Base-by-base conservation (phyloP, 2,797 vertebrate genomes). In the Champsocephalus esox region DNA sequence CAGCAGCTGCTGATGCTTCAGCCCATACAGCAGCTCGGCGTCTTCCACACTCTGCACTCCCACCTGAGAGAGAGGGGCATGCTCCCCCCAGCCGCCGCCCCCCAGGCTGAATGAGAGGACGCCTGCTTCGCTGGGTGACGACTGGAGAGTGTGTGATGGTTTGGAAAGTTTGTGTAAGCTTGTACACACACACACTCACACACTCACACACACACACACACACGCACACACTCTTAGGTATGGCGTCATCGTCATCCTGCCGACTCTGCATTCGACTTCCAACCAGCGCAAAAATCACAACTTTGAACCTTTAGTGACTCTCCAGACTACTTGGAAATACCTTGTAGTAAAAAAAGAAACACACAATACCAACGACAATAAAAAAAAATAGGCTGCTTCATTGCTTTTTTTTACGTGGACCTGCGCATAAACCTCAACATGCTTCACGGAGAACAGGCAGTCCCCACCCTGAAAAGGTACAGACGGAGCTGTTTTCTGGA, bases 1-100 rank as follows among this genome's bases (percentile, higher is more conserved):
- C 96, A 99, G 90, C 98, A 98, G 89, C 88, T 99, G 77, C 72
- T 99, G 89, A 94, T 96, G 73, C 96, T 99, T 58, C 97, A 97
- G 57, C 97, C 97, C 0, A 97, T 97, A 17, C 97, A 99, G 80
- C 98, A 98, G 82, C 91, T 99, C 56, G 94, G 90, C 44, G 96
- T 99, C 73, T 99, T 98, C 82, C 96, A 96, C 93, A 96, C 91
- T 0, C 93, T 99, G 90, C 95, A 96, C 90, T 94, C 91, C 54
- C 96, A 98, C 69, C 95, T 99, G 3, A 87, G 90, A 10, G 96
- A 97, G 87, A 95, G 95, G 68, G 97, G 97, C 49, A 86, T 98
- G 86, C 94, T 99, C 28, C 92, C 92, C 43, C 95, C 96, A 60
- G 93, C 94, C 16, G 85, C 91, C 13, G 58, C 90, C 58, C 57